These are phyloP conservation scores for Microplitis manilae DNA, from an alignment of 2,888 invertebrate species.

Conservation along the genomic window DNA sequence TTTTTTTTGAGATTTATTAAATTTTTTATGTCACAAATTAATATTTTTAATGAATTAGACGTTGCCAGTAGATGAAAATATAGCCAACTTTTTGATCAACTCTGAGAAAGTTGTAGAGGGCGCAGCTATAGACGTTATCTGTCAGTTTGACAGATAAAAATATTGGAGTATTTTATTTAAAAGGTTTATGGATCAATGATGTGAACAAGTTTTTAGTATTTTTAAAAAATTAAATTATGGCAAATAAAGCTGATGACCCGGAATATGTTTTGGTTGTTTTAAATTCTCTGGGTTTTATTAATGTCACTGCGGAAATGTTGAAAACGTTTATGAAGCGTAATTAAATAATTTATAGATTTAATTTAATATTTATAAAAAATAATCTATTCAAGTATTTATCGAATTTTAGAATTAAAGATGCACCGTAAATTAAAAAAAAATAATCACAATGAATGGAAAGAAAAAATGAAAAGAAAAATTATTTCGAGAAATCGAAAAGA, in stretches of 20 bases:
- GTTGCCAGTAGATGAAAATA: neutral
- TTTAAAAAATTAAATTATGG: neutral
- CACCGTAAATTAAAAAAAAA: no score
- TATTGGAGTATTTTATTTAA: neutral
- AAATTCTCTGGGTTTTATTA: neutral
- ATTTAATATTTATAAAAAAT: neutral
- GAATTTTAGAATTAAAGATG: no score
- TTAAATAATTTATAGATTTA: neutral
- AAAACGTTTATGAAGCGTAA: neutral
- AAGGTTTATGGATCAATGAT: neutral
- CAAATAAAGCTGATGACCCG: neutral
- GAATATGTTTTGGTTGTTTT: neutral
- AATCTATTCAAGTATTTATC: no score
- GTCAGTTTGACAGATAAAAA: constrained; percentile 30
- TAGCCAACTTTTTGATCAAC: neutral
- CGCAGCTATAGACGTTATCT: neutral
- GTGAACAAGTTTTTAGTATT: neutral
- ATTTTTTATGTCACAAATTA: no score
- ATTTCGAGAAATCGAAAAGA: no score
- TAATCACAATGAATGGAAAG: no score
- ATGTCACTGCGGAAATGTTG: neutral
- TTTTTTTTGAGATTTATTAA: no score
- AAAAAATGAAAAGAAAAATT: no score
- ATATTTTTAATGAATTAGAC: neutral
- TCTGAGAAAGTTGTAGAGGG: neutral